Evolutionary conservation across 2,888 invertebrate genomes (phyloP).

Genomic region (Eledona agricola): DNA sequence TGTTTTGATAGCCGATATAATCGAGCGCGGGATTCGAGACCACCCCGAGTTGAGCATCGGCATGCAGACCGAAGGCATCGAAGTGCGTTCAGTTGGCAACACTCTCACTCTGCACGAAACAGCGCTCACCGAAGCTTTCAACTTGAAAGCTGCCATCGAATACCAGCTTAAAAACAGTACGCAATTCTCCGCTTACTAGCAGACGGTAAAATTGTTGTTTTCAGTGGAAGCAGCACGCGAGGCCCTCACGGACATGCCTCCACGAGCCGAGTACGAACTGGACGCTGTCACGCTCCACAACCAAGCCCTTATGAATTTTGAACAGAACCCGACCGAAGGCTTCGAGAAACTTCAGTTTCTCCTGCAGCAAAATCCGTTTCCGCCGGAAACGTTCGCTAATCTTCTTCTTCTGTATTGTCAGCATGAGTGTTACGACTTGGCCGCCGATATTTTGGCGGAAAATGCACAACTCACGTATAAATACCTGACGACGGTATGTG

Average conservation of each 20-base stretch:
- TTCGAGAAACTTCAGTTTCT: slow-evolving; percentile 95
- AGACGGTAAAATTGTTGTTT: slow-evolving; percentile 28
- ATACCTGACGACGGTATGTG: slow-evolving; percentile 82
- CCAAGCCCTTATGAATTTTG: slow-evolving; percentile 88
- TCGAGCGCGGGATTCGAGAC: slow-evolving; percentile 94
- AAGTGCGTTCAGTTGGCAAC: slow-evolving; percentile 95
- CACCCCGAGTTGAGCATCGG: slow-evolving; percentile 98
- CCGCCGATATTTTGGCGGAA: slow-evolving; percentile 97
- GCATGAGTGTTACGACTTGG: slow-evolving; percentile 96
- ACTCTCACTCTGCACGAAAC: slow-evolving; percentile 93
- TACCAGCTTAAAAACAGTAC: slow-evolving; percentile 88
- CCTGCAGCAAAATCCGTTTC: slow-evolving; percentile 94
- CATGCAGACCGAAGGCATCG: slow-evolving; percentile 92
- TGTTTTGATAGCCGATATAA: slow-evolving; percentile 81
- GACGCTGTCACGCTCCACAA: slow-evolving; percentile 98
- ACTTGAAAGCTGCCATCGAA: slow-evolving; percentile 97
- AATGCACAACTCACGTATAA: slow-evolving; percentile 96
- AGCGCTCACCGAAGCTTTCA: slow-evolving; percentile 96
- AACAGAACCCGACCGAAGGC: slow-evolving; percentile 87
- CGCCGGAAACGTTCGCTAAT: slow-evolving; percentile 97
- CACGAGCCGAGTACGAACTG: slow-evolving; percentile 94
- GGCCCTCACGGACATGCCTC: slow-evolving; percentile 89
- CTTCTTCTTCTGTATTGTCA: slow-evolving; percentile 94
- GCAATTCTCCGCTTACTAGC: slow-evolving; percentile 25
- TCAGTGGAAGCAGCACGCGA: slow-evolving; percentile 84